Evolutionary conservation across 2,888 invertebrate genomes (phyloP), one percentile per base, ranked within the genome.

Genomic region (Ectemnius lituratus): DNA sequence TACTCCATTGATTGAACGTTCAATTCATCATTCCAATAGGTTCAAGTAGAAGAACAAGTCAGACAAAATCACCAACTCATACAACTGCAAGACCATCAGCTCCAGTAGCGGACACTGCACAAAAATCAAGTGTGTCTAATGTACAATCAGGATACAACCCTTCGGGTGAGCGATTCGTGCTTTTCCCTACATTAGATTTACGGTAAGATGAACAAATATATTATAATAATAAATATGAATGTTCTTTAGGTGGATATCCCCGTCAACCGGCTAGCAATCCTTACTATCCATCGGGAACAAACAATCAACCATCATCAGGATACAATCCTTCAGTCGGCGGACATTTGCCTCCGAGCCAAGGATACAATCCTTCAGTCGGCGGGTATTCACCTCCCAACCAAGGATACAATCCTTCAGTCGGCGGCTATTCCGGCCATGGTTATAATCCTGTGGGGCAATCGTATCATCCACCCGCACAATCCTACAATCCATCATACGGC

Each of bases 41-140:
- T 11, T 37, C 37, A 8, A 37, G 23, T 23, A 23, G 11, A 37
- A 6, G 11, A 37, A 37, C 37, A 37, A 37, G 37, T 37, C 37
- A 37, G 1, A 37, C 37, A 8, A 37, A 11, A 11, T 1, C 37
- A 11, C 37, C 5, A 8, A 8, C 37, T 37, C 37, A 74, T 45
- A 73, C 52, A 3, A 63, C 61, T 0, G 63, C 79, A n/a, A 90
- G 88, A 75, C 84, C 90, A 2, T 89, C 90, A 5, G 88, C 89
- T 0, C 90, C 90, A 14, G 82, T 82, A 16, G 62, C 79, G 45
- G 87, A 88, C 27, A 81, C 85, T 2, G 73, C 79, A 6, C 84
- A 86, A n/a, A 90, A 89, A 67, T 84, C 87, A 0, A 89, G 86
- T 68, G 89, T 90, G 2, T 85, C 87, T 2, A 87, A 87, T 59